Evolutionary conservation across 2,113 vertebrate species (phyloP).

Genomic region (Eulacestoma nigropectus): DNA sequence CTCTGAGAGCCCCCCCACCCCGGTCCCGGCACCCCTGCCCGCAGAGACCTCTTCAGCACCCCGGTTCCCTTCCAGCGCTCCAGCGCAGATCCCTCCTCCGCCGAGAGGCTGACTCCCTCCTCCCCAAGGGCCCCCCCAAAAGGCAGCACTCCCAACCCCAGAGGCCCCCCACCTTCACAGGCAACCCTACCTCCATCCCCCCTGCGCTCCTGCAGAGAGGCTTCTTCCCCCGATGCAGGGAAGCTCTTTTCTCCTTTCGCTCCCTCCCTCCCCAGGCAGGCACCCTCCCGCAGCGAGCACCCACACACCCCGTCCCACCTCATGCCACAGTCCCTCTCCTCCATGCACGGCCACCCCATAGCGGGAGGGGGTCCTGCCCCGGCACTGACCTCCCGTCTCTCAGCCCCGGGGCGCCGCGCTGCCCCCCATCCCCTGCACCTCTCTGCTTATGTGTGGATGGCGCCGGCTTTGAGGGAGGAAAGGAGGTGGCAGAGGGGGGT

Average conservation of each 20-base stretch:
- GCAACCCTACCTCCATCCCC: neutral
- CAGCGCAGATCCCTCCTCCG: neutral
- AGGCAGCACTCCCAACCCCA: neutral
- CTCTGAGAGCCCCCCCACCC: neutral
- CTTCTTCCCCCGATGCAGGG: neutral
- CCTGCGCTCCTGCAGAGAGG: neutral
- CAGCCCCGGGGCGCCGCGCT: neutral
- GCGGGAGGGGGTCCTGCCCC: neutral
- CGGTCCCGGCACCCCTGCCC: neutral
- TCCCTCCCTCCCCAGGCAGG: neutral
- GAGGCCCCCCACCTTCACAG: neutral
- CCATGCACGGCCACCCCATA: neutral
- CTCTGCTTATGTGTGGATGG: neutral
- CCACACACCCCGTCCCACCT: neutral
- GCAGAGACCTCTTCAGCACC: neutral
- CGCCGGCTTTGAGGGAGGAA: neutral
- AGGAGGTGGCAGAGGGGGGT: neutral
- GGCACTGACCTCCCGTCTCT: conserved; percentile 17
- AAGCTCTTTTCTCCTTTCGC: neutral
- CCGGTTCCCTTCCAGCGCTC: neutral
- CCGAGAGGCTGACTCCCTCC: neutral
- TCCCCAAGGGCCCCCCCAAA: neutral
- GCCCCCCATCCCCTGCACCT: neutral
- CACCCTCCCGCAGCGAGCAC: neutral
- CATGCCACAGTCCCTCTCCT: neutral